These are phyloP conservation scores for Euzetes globulus DNA, from an alignment of 2,888 invertebrate genomes.

Conservation along the genomic window DNA sequence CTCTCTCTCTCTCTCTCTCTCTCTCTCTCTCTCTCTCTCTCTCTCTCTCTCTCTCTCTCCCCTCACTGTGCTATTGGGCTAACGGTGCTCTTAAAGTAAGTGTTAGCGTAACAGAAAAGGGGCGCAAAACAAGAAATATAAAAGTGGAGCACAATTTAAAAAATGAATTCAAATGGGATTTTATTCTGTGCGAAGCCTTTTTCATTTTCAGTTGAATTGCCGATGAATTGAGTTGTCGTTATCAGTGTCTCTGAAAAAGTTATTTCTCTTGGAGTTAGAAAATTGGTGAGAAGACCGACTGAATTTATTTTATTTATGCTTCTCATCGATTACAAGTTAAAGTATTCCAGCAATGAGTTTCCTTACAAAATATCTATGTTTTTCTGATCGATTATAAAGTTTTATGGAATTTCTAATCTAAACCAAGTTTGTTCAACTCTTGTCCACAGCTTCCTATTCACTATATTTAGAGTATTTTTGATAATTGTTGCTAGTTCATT, in stretches of 20 bases:
- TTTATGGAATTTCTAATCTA: too few relatives aligned
- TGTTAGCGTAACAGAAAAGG: not conserved
- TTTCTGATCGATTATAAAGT: too few relatives aligned
- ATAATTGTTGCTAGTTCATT: too few relatives aligned
- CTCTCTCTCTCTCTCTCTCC: not conserved
- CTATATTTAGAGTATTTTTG: too few relatives aligned
- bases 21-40: not conserved
- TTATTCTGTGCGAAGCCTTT: slow-evolving; percentile 1
- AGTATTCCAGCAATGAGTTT: slow-evolving; percentile 1
- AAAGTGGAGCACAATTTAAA: slow-evolving; percentile 22
- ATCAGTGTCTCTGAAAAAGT: not conserved
- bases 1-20: not conserved
- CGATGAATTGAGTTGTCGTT: slow-evolving; percentile 8
- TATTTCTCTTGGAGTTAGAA: not conserved
- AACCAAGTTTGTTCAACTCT: too few relatives aligned
- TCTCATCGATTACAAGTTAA: not conserved
- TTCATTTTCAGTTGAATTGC: slow-evolving; percentile 8
- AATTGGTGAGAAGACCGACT: not conserved
- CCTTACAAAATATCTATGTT: not conserved
- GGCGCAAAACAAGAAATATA: slow-evolving; percentile 22
- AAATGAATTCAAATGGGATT: slow-evolving; percentile 21
- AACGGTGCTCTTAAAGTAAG: not conserved
- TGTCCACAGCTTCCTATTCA: too few relatives aligned
- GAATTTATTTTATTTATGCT: not conserved
- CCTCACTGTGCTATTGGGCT: not conserved